Percentiles rank a stretch among this genome's conserved stretches.
phyloP scores from a whole-genome alignment of 2,797 vertebrate species.

The Leontopithecus rosalia region DNA sequence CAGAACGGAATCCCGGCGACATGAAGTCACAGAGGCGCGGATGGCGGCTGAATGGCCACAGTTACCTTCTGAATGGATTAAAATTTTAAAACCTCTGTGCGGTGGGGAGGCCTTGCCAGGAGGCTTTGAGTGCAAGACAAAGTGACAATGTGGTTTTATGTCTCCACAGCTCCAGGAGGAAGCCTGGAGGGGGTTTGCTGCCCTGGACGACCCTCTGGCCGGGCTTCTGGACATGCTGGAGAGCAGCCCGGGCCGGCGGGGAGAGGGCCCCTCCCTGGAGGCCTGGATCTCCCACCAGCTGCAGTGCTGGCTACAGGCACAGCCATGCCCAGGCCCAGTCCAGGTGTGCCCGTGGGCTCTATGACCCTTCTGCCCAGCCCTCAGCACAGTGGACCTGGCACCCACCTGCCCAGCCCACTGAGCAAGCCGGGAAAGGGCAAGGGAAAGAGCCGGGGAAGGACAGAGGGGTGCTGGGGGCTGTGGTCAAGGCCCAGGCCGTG shows the following conservation, averaged over 20 bases:
- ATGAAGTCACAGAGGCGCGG: conserved; percentile 74
- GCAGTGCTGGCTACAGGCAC: conserved; percentile 76
- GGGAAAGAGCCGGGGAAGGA: too few relatives aligned
- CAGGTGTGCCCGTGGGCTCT: not conserved
- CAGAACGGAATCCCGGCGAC: conserved; percentile 80
- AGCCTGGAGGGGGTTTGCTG: conserved; percentile 72
- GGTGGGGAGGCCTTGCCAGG: conserved; percentile 57
- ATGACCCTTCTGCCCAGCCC: not conserved
- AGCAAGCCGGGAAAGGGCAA: not conserved
- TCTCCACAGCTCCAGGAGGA: conserved; percentile 82
- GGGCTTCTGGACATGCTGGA: conserved; percentile 81
- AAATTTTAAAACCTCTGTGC: conserved; percentile 75
- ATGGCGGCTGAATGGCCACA: conserved; percentile 81
- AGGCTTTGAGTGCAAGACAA: conserved; percentile 59
- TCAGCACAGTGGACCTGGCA: accelerated
- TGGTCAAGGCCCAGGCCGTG: not conserved
- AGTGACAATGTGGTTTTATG: conserved; percentile 72
- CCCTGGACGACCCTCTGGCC: conserved; percentile 72
- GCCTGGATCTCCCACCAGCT: conserved; percentile 72
- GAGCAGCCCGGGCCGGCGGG: not conserved
- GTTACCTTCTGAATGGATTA: conserved; percentile 83
- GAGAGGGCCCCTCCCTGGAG: conserved; percentile 70
- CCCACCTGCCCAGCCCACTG: accelerated
- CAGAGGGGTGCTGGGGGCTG: not conserved
- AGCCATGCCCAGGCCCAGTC: not conserved